A percentile compares a stretch with the other conserved stretches of the same genome.
phyloP scores from a whole-genome alignment of 2,113 vertebrate species.

The Perca schrenkii region DNA sequence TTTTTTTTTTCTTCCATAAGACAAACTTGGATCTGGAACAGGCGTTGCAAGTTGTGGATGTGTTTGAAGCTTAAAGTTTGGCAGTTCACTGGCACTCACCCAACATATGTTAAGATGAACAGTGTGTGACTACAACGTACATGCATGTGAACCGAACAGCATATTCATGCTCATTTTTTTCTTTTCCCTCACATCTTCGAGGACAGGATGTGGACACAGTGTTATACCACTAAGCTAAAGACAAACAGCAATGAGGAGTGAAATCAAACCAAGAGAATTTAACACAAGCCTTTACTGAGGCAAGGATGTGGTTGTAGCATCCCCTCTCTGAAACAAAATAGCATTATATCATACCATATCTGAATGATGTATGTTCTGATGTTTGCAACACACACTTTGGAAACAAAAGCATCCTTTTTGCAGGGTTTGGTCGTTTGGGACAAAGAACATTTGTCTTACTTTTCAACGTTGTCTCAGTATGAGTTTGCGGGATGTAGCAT shows the following conservation, averaged over 20 bases:
- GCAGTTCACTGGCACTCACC: conserved; percentile 23
- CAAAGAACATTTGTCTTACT: conserved; percentile 32
- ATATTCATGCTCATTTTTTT: conserved; percentile 4
- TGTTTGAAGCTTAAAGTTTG: conserved; percentile 43
- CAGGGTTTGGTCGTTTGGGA: background rate
- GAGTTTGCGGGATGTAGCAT: conserved; percentile 2
- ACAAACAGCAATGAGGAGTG: conserved; percentile 49
- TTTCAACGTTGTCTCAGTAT: conserved; percentile 6
- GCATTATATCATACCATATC: conserved; percentile 21
- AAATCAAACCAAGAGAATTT: conserved; percentile 42
- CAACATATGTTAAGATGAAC: conserved; percentile 40
- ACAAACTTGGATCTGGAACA: conserved; percentile 36
- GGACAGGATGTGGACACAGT: conserved; percentile 63
- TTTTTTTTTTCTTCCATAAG: conserved; percentile 40
- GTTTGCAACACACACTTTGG: conserved; percentile 2
- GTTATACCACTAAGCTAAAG: conserved; percentile 49
- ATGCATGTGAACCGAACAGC: conserved; percentile 10
- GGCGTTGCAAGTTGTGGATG: conserved; percentile 2
- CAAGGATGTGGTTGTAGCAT: conserved; percentile 50
- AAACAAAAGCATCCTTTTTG: conserved; percentile 9
- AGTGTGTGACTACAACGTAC: background rate
- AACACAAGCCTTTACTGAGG: conserved; percentile 27
- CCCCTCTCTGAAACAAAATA: conserved; percentile 29
- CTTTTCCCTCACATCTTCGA: conserved; percentile 27
- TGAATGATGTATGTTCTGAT: conserved; percentile 13